Evolutionary conservation across 2,797 vertebrate genomes (phyloP).

Genomic region (Sebastiscus tertius): DNA sequence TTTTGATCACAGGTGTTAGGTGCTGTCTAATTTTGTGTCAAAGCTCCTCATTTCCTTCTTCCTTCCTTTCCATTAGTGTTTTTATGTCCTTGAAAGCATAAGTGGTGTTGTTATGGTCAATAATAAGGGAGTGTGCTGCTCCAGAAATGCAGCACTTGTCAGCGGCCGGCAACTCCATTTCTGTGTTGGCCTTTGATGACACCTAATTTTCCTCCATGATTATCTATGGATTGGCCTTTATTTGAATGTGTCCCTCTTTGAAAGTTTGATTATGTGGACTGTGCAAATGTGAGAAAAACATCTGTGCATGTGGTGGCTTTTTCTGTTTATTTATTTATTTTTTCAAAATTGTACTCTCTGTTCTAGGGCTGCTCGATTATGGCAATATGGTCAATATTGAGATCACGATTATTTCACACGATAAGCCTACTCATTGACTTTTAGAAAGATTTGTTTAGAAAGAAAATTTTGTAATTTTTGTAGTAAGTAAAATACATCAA

Average conservation of each 20-base stretch:
- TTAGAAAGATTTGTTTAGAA: too few relatives aligned
- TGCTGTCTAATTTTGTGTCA: not conserved
- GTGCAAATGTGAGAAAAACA: not conserved
- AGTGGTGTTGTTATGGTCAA: conserved; percentile 30
- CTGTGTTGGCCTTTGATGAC: conserved; percentile 29
- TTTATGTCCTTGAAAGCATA: conserved; percentile 11
- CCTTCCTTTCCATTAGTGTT: not conserved
- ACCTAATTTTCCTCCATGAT: conserved; percentile 11
- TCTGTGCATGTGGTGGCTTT: not conserved
- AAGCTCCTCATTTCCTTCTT: not conserved
- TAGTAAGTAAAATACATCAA: too few relatives aligned
- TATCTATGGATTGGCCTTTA: conserved; percentile 11
- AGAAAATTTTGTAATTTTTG: too few relatives aligned
- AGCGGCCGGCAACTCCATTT: conserved; percentile 8
- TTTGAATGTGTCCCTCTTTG: conserved; percentile 3
- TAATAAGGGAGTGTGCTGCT: conserved; percentile 7
- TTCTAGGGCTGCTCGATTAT: not conserved
- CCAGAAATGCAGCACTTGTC: not conserved
- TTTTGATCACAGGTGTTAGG: not conserved
- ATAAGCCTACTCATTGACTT: too few relatives aligned
- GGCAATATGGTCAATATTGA: too few relatives aligned
- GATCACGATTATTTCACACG: too few relatives aligned
- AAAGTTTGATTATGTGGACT: not conserved
- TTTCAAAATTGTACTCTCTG: not conserved
- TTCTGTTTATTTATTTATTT: not conserved